phyloP scores from a whole-genome alignment of 2,888 invertebrate species.

The Abrostola tripartita region DNA sequence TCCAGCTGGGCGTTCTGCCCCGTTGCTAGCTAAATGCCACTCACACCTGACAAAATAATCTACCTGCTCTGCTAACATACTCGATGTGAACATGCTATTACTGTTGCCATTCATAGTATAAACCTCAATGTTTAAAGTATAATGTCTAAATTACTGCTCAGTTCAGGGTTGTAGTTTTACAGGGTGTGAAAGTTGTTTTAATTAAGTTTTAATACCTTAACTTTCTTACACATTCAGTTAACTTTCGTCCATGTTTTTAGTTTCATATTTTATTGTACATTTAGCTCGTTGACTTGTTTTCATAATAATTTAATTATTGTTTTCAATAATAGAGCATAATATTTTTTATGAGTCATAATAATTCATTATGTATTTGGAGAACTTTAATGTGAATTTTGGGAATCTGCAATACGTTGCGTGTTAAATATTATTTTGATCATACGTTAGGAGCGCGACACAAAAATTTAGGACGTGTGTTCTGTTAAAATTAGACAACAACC shows the following conservation, averaged over 20 bases:
- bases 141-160: conserved; percentile 46
- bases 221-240: conserved; percentile 83
- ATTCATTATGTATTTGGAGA: conserved; percentile 67
- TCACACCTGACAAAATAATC: conserved; percentile 77
- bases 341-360: conserved; percentile 81
- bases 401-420: conserved; percentile 85
- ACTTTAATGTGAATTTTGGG: conserved; percentile 77
- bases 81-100: conserved; percentile 44
- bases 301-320: conserved; percentile 85
- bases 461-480: conserved; percentile 43
- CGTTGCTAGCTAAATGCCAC: conserved; percentile 82
- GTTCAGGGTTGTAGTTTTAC: conserved; percentile 79
- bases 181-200: conserved; percentile 82
- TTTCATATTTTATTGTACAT: conserved; percentile 86
- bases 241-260: conserved; percentile 87
- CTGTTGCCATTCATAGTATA: conserved; percentile 52
- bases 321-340: conserved; percentile 83
- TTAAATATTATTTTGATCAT: conserved; percentile 41
- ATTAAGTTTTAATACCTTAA: conserved; percentile 73
- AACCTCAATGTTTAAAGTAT: conserved; percentile 38
- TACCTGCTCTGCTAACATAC: conserved; percentile 52
- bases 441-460: conserved; percentile 30
- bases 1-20: conserved; percentile 66
- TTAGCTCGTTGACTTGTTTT: conserved; percentile 84
- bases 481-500: conserved; percentile 31